These are phyloP conservation scores for Aspiorhynchus laticeps DNA, from an alignment of 2,113 vertebrate genomes.

Conservation along the genomic window DNA sequence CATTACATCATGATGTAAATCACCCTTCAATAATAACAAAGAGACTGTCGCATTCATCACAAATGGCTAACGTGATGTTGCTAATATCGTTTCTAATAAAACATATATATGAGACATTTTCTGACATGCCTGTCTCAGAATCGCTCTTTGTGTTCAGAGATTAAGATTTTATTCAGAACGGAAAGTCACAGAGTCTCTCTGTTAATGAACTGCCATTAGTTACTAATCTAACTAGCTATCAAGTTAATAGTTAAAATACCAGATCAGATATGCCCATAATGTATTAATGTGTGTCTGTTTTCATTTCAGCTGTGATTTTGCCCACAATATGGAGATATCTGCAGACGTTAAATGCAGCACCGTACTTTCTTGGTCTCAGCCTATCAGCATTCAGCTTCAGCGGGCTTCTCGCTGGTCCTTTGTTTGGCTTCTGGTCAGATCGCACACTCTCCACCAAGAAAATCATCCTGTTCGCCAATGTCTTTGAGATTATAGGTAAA, in stretches of 20 bases:
- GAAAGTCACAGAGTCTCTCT: neutral
- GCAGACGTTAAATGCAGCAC: conserved; percentile 75
- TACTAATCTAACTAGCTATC: neutral
- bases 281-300: neutral
- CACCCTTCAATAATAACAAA: neutral
- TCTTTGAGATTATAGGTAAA: conserved; percentile 83
- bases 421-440: conserved; percentile 83
- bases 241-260: neutral
- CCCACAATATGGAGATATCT: conserved; percentile 85
- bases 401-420: conserved; percentile 77
- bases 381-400: conserved; percentile 83
- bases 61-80: neutral
- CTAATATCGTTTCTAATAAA: neutral
- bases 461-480: conserved; percentile 79
- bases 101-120: neutral
- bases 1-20: neutral
- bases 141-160: neutral
- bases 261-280: neutral
- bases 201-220: neutral
- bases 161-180: neutral
- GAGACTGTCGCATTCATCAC: neutral
- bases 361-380: conserved; percentile 81
- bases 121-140: neutral
- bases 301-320: conserved; percentile 79
- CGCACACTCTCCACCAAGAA: conserved; percentile 75